Evolutionary conservation across 2,113 vertebrate species (phyloP).

Genomic region (Colossoma macropomum): DNA sequence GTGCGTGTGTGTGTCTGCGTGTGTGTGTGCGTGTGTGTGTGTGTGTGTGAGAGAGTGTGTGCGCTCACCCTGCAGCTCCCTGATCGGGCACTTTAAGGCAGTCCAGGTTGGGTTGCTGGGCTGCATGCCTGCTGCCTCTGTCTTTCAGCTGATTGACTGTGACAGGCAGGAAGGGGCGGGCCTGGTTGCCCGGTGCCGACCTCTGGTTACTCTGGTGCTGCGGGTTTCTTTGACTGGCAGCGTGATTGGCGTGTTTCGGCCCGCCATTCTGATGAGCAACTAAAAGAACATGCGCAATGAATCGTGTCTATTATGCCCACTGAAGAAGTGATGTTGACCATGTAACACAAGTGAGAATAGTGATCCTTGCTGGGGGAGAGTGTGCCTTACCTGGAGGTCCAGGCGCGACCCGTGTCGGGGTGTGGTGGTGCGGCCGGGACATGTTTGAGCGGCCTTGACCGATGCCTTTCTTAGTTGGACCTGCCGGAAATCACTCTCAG

Average conservation of each 20-base stretch:
- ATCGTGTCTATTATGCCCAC: background rate
- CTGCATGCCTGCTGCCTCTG: constrained; percentile 72
- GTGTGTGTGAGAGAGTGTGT: background rate
- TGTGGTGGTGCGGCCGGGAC: constrained; percentile 75
- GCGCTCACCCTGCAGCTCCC: constrained; percentile 95
- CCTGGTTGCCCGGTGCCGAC: constrained; percentile 70
- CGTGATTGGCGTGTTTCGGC: constrained; percentile 74
- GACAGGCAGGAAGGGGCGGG: constrained; percentile 83
- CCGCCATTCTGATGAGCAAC: constrained; percentile 90
- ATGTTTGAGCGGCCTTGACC: constrained; percentile 69
- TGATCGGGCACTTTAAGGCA: constrained; percentile 94
- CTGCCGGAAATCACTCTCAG: constrained; percentile 67
- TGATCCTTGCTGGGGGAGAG: background rate
- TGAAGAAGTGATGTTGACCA: background rate
- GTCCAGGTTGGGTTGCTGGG: constrained; percentile 83
- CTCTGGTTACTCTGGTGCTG: constrained; percentile 77
- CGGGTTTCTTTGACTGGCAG: constrained; percentile 73
- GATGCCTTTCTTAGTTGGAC: constrained; percentile 85
- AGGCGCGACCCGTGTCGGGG: constrained; percentile 86
- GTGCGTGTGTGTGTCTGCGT: no score
- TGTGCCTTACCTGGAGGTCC: constrained; percentile 87
- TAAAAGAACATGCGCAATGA: constrained; percentile 50
- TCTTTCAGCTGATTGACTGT: constrained; percentile 74
- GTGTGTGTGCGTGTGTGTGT: background rate
- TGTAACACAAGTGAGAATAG: background rate